Evolutionary conservation across 2,888 invertebrate species (phyloP), one percentile per base, ranked within the genome.

Genomic region (Timema cristinae): DNA sequence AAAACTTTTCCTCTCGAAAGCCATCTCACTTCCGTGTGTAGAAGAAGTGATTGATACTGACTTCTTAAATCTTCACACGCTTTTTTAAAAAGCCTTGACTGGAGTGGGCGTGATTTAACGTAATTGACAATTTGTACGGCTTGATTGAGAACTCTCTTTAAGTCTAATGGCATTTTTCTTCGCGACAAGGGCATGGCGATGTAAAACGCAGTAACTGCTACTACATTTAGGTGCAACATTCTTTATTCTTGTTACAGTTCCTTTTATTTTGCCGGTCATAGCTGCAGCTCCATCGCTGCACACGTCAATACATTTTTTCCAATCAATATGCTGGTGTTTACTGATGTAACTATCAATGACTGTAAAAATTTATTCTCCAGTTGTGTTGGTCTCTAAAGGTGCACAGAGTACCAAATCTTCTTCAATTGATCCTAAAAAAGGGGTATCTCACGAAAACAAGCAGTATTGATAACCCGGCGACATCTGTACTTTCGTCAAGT

Each of bases 121-220:
- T 49, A 67, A 66, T 49, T 32, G 50, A 66, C 63, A 13, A 63
- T 66, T 54, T 66, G 13, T 50, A 66, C 70, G 50, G 66, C 70
- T 50, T 70, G 15, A 49, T 50, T 50, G 5, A 70, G 66, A 66
- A 61, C 49, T 16, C 16, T 70, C 51, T 70, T 48, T 70, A 70
- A 63, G 47, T 70, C 32, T 13, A 8, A 16, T 32, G 70, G 50
- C 13, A 66, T 70, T 32, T 32, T 32, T 32, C 32, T 32, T 32
- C 9, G 56, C n/a, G 11, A 50, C 70, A 11, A 49, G 50, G 6
- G 63, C 70, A 50, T 66, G 11, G 8, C 50, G 63, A 13, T 66
- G 70, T 32, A 32, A 32, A 32, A 32, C 32, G 32, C 32, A 32
- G 32, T 32, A 4, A 32, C 32, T 32, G 32, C 32, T 32, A 32